phyloP scores from a whole-genome alignment of 1,140 invertebrate genomes.

The Trichonephila clavipes region DNA sequence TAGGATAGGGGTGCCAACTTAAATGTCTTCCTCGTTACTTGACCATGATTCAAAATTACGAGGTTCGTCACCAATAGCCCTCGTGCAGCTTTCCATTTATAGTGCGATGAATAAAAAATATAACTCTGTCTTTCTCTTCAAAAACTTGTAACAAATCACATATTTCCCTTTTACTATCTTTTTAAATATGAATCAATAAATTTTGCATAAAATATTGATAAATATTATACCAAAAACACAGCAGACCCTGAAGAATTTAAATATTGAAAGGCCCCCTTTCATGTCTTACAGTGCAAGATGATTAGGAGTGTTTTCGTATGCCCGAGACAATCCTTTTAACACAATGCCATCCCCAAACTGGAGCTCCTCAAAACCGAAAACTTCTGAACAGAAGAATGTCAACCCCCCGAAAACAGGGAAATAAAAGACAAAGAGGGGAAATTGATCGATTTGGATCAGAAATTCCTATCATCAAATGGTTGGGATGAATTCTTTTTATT shows the following conservation, averaged over 20 bases:
- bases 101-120: no score
- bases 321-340: constrained; percentile 33
- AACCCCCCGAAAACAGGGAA: not conserved
- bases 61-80: no score
- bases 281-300: not conserved
- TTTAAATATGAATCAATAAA: no score
- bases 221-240: not conserved
- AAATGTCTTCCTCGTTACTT: no score
- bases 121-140: no score
- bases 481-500: constrained; percentile 55
- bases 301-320: constrained; percentile 31
- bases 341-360: not conserved
- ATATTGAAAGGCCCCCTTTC: not conserved
- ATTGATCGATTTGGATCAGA: constrained; percentile 65
- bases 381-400: constrained; percentile 17
- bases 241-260: not conserved
- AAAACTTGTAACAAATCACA: no score
- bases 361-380: not conserved
- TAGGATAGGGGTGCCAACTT: no score
- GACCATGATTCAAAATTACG: no score
- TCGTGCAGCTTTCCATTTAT: no score
- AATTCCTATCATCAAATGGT: constrained; percentile 44
- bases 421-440: constrained; percentile 22
- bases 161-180: no score
- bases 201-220: not conserved